phyloP scores from a whole-genome alignment of 2,113 vertebrate genomes.

The Oriolus oriolus region DNA sequence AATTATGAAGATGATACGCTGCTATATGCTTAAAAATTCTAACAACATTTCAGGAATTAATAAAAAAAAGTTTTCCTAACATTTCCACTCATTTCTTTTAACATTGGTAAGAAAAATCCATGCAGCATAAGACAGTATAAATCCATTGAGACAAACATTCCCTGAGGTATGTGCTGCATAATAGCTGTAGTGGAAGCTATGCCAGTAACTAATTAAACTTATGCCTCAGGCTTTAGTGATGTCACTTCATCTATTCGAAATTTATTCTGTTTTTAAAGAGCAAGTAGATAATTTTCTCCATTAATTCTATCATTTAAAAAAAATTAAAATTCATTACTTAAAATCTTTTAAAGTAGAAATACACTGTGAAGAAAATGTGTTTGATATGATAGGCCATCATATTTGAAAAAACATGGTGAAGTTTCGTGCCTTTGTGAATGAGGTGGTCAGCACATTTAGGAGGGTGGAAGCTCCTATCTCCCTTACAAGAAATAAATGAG shows the following conservation, averaged over 20 bases:
- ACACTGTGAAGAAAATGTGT: background rate
- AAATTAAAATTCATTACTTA: background rate
- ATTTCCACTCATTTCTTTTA: background rate
- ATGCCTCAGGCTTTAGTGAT: background rate
- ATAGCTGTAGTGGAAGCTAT: background rate
- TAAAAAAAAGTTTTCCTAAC: background rate
- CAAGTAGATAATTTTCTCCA: background rate
- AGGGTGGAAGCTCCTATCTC: background rate
- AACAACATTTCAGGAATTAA: background rate
- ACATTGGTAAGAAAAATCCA: background rate
- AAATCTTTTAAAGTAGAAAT: background rate
- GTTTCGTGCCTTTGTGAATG: background rate
- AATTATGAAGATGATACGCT: background rate
- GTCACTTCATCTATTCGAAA: constrained; percentile 4
- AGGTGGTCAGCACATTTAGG: background rate
- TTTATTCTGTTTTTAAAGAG: background rate
- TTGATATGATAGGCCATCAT: background rate
- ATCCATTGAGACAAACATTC: constrained; percentile 5
- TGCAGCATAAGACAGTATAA: background rate
- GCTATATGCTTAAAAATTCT: background rate
- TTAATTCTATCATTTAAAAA: background rate
- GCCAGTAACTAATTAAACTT: constrained; percentile 44
- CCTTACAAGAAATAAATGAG: background rate
- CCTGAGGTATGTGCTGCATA: background rate
- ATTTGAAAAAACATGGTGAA: background rate